Conservation (phyloP, 2,888 invertebrate genomes). For the Psococerastis gibbosa region DNA sequence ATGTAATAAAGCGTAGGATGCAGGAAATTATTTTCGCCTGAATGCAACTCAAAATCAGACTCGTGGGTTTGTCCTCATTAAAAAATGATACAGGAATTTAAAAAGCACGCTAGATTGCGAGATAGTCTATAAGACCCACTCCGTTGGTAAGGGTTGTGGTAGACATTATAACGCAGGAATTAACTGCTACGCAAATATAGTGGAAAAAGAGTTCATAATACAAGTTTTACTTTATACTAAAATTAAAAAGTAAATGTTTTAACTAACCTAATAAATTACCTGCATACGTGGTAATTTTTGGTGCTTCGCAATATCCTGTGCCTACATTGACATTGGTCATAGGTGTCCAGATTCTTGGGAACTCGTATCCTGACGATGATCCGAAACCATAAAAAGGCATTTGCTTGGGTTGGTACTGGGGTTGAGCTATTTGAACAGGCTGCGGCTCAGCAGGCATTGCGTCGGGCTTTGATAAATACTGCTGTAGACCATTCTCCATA, state of each 20-base stretch:
- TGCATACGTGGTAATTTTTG: constrained; percentile 1
- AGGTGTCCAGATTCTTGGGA: constrained; percentile 7
- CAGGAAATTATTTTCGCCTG: no score
- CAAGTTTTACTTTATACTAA: background rate
- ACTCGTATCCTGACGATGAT: constrained; percentile 1
- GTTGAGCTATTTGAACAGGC: background rate
- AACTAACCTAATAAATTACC: no score
- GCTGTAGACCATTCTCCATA: constrained; percentile 3
- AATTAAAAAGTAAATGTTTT: background rate
- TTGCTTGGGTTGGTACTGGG: constrained; percentile 8
- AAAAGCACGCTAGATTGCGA: no score
- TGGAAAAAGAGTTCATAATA: no score
- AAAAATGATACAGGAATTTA: no score
- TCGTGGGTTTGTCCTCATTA: no score
- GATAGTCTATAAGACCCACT: no score
- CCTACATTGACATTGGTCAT: constrained; percentile 6
- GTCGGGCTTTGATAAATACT: background rate
- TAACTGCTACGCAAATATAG: no score
- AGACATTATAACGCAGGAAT: no score
- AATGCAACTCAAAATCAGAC: no score
- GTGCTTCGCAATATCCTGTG: constrained; percentile 1
- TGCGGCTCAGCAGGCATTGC: background rate
- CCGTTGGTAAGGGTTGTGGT: no score
- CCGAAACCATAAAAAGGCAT: constrained; percentile 10
- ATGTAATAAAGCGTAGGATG: no score